These are phyloP conservation scores for Hepsetus odoe DNA, from an alignment of 2,113 vertebrate genomes.

Conservation along the genomic window DNA sequence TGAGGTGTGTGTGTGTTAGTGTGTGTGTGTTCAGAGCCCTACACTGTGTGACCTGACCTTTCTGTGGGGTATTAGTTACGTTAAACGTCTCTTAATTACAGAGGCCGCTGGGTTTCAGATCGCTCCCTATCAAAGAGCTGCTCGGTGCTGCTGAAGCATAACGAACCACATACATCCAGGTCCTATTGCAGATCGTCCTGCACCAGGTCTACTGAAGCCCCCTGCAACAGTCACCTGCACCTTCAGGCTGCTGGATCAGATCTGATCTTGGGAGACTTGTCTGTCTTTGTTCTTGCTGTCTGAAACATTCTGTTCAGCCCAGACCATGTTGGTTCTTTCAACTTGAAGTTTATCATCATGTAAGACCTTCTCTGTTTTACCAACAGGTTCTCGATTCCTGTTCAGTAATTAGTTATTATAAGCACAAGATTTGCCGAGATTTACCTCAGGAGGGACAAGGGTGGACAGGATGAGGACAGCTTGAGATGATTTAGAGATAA, in stretches of 20 bases:
- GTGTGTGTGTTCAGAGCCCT: neutral
- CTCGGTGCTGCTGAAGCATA: slow-evolving; percentile 14
- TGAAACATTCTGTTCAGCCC: too few relatives aligned
- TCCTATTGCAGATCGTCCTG: neutral
- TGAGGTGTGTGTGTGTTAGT: slow-evolving; percentile 12
- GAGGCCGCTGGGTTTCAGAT: slow-evolving; percentile 31
- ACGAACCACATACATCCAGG: neutral
- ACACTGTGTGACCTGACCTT: slow-evolving; percentile 10
- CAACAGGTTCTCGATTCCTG: too few relatives aligned
- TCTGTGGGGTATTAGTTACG: slow-evolving; percentile 48
- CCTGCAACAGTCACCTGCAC: neutral
- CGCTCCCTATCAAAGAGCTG: neutral
- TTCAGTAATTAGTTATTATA: too few relatives aligned
- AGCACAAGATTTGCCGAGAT: too few relatives aligned
- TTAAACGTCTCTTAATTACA: slow-evolving; percentile 57
- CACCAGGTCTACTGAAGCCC: slow-evolving; percentile 2
- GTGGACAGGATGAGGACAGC: too few relatives aligned
- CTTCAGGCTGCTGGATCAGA: neutral
- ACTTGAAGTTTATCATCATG: too few relatives aligned
- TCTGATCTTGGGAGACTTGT: neutral
- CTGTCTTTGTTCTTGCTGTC: too few relatives aligned
- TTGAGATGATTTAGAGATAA: too few relatives aligned
- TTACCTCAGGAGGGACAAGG: too few relatives aligned
- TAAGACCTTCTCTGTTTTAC: too few relatives aligned
- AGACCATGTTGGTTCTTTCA: too few relatives aligned